These are phyloP conservation scores for Amblyjoppa proteus DNA, from an alignment of 2,888 invertebrate genomes.

Conservation along the genomic window DNA sequence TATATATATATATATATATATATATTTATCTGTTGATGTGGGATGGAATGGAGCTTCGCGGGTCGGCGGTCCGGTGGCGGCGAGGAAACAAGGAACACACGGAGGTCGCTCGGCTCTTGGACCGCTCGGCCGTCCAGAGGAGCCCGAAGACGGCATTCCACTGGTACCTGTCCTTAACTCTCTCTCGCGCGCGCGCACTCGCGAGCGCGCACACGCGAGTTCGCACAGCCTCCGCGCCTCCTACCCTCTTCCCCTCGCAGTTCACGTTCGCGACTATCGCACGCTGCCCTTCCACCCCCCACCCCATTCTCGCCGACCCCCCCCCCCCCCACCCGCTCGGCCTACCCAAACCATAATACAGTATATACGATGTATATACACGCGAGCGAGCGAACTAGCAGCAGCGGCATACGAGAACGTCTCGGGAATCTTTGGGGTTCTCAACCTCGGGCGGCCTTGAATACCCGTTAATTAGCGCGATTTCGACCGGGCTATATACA, in stretches of 20 bases:
- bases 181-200: conserved; percentile 65
- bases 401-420: conserved; percentile 11
- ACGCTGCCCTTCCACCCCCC: conserved; percentile 24
- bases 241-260: conserved; percentile 70
- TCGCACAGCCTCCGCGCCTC: conserved; percentile 39
- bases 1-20: no score
- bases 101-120: conserved; percentile 72
- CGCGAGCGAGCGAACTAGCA: conserved; percentile 21
- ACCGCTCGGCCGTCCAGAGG: conserved; percentile 52
- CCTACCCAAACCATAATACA: conserved; percentile 75
- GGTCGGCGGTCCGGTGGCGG: conserved; percentile 68
- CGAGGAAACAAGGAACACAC: conserved; percentile 75
- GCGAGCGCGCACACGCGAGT: conserved; percentile 21
- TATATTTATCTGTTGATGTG: conserved; percentile 34
- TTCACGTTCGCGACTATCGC: conserved; percentile 74
- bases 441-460: conserved; percentile 62
- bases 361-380: conserved; percentile 45
- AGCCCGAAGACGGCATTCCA: conserved; percentile 80
- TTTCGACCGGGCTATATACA: conserved; percentile 20
- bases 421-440: conserved; percentile 45
- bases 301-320: background rate
- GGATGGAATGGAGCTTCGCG: conserved; percentile 56
- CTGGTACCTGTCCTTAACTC: conserved; percentile 80
- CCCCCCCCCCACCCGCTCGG: conserved; percentile 69
- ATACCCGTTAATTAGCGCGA: conserved; percentile 61